Base-by-base conservation (phyloP, 1,140 invertebrate genomes). In the Polyergus mexicanus region DNA sequence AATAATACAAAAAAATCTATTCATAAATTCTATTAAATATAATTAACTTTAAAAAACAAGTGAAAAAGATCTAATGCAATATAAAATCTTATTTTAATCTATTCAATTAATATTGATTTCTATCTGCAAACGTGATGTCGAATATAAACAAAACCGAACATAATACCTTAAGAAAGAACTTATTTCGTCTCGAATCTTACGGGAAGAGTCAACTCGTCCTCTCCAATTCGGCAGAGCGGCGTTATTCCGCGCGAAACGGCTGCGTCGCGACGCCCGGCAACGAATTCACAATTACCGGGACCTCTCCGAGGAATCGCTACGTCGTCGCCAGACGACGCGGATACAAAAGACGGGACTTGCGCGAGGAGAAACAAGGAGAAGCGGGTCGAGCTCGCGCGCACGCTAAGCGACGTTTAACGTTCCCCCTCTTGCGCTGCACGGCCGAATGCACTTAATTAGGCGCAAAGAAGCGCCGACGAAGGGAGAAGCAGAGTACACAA, bases 391-490 rank as follows among this genome's bases (percentile, higher is more conserved):
- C 80, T 60, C 60, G 71, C 74, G 71, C 78, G 56, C 54, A 72
- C 74, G 62, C 68, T 78, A 88, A 88, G 63, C 74, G 74, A 56
- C 86, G 81, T 89, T 89, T 89, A 86, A 89, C 88, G 77, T 83
- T 56, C 41, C 77, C 75, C 71, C 75, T 44, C 60, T 28, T 28
- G 22, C 62, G 47, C 41, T 35, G 56, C 69, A 66, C 51, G 71
- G 62, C 41, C 72, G 85, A 89, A 89, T 76, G 88, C 77, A 81
- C 89, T 86, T 90, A 90, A 90, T 90, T 90, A 89, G 76, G 80
- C 88, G 75, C 80, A 86, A 89, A 90, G 88, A 89, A 89, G 84
- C 76, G 88, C 63, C 74, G 75, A 41, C 58, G 63, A 77, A 86
- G 62, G 44, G 69, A 69, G 66, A 77, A 44, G 75, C 72, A 84